phyloP scores from a whole-genome alignment of 2,113 vertebrate genomes.

The Sitta europaea region DNA sequence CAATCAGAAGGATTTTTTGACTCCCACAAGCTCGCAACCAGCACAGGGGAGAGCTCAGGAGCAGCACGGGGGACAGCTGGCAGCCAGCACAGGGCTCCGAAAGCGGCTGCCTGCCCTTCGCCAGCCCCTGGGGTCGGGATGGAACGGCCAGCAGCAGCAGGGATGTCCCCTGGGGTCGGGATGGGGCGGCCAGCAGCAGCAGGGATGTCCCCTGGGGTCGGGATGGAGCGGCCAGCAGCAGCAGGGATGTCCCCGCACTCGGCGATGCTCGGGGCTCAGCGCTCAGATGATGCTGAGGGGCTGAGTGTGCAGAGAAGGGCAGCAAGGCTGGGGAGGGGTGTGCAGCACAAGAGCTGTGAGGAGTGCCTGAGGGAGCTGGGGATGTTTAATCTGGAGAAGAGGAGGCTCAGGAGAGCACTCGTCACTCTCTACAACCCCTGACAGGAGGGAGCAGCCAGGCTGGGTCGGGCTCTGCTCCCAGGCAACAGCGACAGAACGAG shows the following conservation, averaged over 20 bases:
- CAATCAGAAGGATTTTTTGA: too few species aligned
- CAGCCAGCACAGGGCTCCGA: not conserved
- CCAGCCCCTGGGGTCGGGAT: accelerated
- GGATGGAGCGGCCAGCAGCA: too few species aligned
- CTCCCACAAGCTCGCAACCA: too few species aligned
- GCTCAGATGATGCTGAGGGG: too few species aligned
- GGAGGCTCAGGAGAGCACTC: not conserved
- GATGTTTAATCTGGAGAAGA: not conserved
- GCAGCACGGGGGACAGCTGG: not conserved
- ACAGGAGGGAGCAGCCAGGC: not conserved
- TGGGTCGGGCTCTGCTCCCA: not conserved
- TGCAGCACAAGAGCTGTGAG: not conserved
- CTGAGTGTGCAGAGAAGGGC: not conserved
- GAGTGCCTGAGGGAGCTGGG: not conserved
- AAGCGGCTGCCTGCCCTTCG: not conserved
- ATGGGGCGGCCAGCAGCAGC: too few species aligned
- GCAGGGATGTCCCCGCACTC: too few species aligned
- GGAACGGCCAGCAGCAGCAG: accelerated
- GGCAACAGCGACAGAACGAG: accelerated
- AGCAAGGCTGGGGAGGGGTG: not conserved
- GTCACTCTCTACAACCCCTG: accelerated
- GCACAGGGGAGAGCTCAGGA: too few species aligned
- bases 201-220: too few species aligned
- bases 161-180: too few species aligned
- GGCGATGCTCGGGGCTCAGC: too few species aligned